Percentiles rank a stretch among this genome's conserved stretches.
Conservation (phyloP, 2,113 vertebrate species). For the Labeo rohita region DNA sequence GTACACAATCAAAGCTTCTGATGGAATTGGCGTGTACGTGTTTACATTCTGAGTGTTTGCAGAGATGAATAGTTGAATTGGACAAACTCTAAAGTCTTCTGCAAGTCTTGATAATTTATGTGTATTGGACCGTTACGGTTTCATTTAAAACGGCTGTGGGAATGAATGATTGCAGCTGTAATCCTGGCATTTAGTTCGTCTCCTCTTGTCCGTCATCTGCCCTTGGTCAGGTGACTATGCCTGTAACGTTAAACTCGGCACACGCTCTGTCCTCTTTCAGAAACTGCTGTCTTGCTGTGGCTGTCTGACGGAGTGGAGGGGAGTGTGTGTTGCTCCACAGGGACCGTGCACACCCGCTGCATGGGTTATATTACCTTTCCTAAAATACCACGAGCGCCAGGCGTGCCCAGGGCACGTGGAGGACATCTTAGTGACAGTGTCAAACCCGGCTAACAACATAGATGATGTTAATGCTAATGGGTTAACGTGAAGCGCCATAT, state of each 20-base stretch:
- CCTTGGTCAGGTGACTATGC: neutral
- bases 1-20: slow-evolving; percentile 1
- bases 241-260: neutral
- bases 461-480: slow-evolving; percentile 36
- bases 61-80: neutral
- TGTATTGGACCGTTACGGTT: neutral
- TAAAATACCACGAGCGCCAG: slow-evolving; percentile 26
- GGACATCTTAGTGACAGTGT: slow-evolving; percentile 17
- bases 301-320: neutral
- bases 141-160: slow-evolving; percentile 6
- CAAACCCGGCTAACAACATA: neutral
- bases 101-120: slow-evolving; percentile 6
- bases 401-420: neutral
- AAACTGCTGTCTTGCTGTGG: slow-evolving; percentile 4
- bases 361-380: slow-evolving; percentile 41
- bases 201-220: slow-evolving; percentile 15
- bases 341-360: neutral
- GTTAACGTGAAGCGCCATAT: neutral
- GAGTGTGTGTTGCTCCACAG: slow-evolving; percentile 1
- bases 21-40: neutral
- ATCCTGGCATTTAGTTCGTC: slow-evolving; percentile 2
- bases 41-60: slow-evolving; percentile 1
- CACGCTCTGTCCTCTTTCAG: neutral
- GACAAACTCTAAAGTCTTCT: neutral
- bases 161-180: slow-evolving; percentile 32